Base-by-base conservation (phyloP, 2,797 vertebrate genomes). In the Harpagifer antarcticus region DNA sequence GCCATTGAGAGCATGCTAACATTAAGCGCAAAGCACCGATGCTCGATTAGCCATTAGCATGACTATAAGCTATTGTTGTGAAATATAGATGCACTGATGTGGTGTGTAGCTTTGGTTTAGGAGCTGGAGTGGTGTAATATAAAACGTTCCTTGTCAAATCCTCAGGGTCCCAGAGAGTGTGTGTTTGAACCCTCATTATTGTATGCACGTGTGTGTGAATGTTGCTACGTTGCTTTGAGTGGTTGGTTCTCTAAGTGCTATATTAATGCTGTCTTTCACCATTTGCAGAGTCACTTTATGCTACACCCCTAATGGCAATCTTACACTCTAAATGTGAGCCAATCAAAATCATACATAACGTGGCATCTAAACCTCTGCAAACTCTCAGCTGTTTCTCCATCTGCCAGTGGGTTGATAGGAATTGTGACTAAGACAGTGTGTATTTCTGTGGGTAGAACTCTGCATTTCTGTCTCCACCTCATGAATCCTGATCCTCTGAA, bases 401-500 rank as follows among this genome's bases (percentile, higher is more conserved):
- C 31, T 61, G 62, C n/a, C 20, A 40, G 54, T 9, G n/a, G 47
- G 52, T 50, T 74, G 42, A 72, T n/a, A 70, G 45, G 12, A 19
- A 27, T 15, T 50, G 48, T 47, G n/a, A 45, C 17, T 40, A 10
- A 23, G n/a, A 45, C n/a, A 33, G 3, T 17, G 27, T 27, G n/a
- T 7, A 14, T 45, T 23, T 64, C 48, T 64, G 53, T 19, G 27
- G 9, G n/a, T 43, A 56, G 45, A 45, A 17, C 11, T 56, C 12
- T 40, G 33, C 16, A 37, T 31, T 42, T 59, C 44, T 56, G 23
- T 58, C n/a, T 44, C 33, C 55, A 56, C 54, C 33, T 79, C 45
- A 44, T 54, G 54, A 60, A 53, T 55, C 58, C 57, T 16, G 50
- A 58, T 78, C 43, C 49, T 17, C 67, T 43, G 40, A 60, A 68